phyloP scores from a whole-genome alignment of 30 jellyfish, hydroid and myxozoan genomes.

The Aurelia aurita complex sp. Pacific region DNA sequence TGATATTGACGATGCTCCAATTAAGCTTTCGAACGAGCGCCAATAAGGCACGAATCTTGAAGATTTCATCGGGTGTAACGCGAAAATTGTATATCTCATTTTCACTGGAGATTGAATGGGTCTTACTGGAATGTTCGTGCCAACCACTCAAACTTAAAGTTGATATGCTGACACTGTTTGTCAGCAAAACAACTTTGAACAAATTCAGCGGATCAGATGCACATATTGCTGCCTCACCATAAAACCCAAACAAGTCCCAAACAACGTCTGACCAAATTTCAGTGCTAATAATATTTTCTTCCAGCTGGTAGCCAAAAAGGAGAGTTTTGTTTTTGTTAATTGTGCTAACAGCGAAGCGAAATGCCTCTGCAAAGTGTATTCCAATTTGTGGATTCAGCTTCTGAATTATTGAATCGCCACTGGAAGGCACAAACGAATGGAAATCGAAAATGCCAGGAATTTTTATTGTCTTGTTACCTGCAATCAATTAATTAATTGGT shows the following conservation, averaged over 20 bases:
- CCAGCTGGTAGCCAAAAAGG: background rate
- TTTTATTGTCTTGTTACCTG: constrained; percentile 62
- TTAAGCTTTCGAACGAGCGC: constrained; percentile 3
- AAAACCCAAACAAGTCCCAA: background rate
- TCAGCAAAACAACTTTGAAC: constrained; percentile 1
- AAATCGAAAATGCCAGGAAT: constrained; percentile 60
- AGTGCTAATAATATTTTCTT: background rate
- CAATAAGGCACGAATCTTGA: constrained; percentile 1
- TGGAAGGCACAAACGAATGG: background rate
- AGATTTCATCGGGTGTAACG: constrained; percentile 12
- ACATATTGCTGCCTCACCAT: background rate
- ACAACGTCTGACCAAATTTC: background rate
- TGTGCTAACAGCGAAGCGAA: constrained; percentile 19
- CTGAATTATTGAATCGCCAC: background rate
- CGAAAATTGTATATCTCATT: background rate
- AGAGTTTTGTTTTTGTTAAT: background rate
- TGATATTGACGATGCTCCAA: constrained; percentile 8
- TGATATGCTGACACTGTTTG: background rate
- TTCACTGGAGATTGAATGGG: background rate
- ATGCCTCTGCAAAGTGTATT: constrained; percentile 28
- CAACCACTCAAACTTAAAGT: background rate
- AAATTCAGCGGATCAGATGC: background rate
- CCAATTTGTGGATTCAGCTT: constrained; percentile 12
- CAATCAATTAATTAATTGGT: too few species aligned
- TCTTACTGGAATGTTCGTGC: background rate